Evolutionary conservation across 2,113 vertebrate species (phyloP).

Genomic region (Hydrochoerus hydrochaeris): DNA sequence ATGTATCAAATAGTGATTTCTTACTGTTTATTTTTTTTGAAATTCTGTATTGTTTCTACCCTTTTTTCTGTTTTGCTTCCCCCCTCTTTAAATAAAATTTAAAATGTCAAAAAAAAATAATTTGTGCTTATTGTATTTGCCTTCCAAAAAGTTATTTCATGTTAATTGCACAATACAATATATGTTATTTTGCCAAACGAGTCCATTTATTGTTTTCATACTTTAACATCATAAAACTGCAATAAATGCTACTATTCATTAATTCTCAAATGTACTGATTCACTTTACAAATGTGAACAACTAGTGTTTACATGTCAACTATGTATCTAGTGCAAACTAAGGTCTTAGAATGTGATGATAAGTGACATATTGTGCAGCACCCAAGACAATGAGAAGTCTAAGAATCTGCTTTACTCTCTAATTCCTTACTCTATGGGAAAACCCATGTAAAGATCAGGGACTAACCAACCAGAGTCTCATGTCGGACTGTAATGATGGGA

Average conservation of each 20-base stretch:
- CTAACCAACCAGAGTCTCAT: background rate
- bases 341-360: background rate
- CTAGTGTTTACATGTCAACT: background rate
- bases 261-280: background rate
- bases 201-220: background rate
- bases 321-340: background rate
- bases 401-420: background rate
- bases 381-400: background rate
- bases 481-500: background rate
- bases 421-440: background rate
- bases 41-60: too few species aligned
- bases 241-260: background rate
- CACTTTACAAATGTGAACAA: background rate
- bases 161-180: background rate
- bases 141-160: background rate
- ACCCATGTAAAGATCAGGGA: background rate
- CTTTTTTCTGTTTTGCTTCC: too few species aligned
- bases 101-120: too few species aligned
- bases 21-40: too few species aligned
- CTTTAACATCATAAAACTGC: background rate
- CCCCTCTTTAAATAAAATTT: too few species aligned
- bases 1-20: too few species aligned
- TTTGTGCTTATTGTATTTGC: background rate
- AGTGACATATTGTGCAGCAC: background rate
- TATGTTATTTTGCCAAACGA: background rate